Evolutionary conservation across 2,888 invertebrate genomes (phyloP), one percentile per base, ranked within the genome.

Genomic region (Tachina lurida): DNA sequence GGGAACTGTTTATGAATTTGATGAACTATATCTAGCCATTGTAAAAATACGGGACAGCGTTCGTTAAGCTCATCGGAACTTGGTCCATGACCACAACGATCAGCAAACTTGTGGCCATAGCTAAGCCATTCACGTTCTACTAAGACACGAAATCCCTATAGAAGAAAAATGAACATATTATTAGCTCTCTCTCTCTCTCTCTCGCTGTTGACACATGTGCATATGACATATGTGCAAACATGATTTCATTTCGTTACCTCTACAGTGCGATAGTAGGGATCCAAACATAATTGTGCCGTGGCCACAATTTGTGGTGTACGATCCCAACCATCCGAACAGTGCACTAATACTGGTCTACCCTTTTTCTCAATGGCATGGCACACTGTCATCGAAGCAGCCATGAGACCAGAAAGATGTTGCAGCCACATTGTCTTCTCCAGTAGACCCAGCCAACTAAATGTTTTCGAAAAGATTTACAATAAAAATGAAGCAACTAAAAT

Each of bases 281-380:
- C 99, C 54, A 99, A 94, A 90, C 99, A 94, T 58, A 99, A 94
- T 93, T 99, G 97, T 15, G 98, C 97, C 73, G 99, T 94, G 56
- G 98, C 97, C 17, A 98, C 97, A 88, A 99, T 97, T 94, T 99
- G 99, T 63, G 99, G 97, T 79, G 99, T 99, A 88, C 99, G 95
- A 93, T 99, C 99, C 99, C 99, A 99, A 65, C 99, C 99, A 93
- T 99, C 99, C 3, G 98, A 98, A 93, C 99, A 99, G 93, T 99
- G 99, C 12, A 99, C 98, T 85, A 99, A 94, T 76, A 98, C 99
- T 10, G 98, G 98, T 70, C 97, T 95, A 19, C 95, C 96, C 84
- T 97, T 96, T 71, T 95, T 94, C 89, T 96, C 96, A 84, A 98
- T 95, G 0, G 97, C 96, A 84, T 96, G 96, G 8, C 96, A 96